phyloP scores from a whole-genome alignment of 2,113 vertebrate species.

The Erythrolamprus reginae region DNA sequence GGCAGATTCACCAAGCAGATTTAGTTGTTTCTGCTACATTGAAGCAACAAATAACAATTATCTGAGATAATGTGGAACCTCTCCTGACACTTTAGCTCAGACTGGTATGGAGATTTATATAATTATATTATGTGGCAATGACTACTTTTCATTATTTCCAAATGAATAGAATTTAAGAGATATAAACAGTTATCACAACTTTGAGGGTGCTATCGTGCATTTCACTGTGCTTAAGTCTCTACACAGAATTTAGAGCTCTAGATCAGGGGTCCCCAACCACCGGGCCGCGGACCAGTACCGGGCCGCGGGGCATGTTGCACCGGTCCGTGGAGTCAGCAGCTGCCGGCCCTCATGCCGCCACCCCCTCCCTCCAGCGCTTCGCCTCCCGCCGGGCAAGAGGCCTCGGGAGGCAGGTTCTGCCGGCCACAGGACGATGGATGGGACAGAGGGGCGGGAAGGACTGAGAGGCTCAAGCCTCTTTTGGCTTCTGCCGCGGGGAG shows the following conservation, averaged over 20 bases:
- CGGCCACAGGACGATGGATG: too few species aligned
- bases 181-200: neutral
- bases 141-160: neutral
- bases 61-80: neutral
- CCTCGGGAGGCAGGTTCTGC: too few species aligned
- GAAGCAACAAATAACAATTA: neutral
- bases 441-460: too few species aligned
- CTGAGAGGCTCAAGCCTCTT: too few species aligned
- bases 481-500: too few species aligned
- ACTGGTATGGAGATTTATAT: neutral
- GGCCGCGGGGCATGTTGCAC: too few species aligned
- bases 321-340: too few species aligned
- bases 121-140: neutral
- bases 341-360: too few species aligned
- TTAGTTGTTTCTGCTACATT: neutral
- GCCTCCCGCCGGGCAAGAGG: too few species aligned
- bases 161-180: neutral
- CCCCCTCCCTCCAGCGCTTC: too few species aligned
- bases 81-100: neutral
- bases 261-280: too few species aligned
- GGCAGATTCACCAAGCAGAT: neutral
- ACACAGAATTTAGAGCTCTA: neutral
- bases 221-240: neutral
- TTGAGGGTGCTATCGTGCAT: neutral
- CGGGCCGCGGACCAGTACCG: too few species aligned